Conservation (phyloP, 30 jellyfish, hydroid and myxozoan species). For the Hydractinia symbiolongicarpus region DNA sequence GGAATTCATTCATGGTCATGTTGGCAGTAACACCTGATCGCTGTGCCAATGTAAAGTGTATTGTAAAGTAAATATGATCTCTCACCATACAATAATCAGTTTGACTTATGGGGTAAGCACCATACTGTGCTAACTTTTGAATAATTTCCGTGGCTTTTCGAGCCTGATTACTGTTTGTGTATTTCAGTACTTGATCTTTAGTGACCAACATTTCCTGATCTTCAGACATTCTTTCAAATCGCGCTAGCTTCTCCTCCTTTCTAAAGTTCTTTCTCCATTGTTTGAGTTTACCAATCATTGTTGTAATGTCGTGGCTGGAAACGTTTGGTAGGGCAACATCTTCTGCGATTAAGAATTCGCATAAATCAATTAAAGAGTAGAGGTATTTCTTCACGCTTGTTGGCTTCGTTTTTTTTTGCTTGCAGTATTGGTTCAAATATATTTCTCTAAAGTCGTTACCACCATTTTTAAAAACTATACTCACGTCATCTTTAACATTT, state of each 20-base stretch:
- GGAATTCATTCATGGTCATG: constrained; percentile 7
- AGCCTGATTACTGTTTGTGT: neutral
- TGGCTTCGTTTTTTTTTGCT: neutral
- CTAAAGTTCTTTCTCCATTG: constrained; percentile 16
- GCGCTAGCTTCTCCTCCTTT: neutral
- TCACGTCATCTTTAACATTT: constrained; percentile 1
- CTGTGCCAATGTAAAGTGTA: constrained; percentile 1
- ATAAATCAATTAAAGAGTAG: constrained; percentile 1
- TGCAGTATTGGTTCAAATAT: neutral
- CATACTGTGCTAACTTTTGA: too few species aligned
- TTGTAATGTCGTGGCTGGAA: neutral
- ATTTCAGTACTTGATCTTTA: neutral
- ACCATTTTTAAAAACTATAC: neutral
- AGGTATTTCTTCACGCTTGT: constrained; percentile 16
- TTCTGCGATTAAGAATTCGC: constrained; percentile 1
- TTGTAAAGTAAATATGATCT: neutral
- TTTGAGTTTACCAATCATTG: neutral
- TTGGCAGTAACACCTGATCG: constrained; percentile 5
- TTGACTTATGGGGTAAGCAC: neutral
- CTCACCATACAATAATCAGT: constrained; percentile 1
- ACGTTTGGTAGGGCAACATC: neutral
- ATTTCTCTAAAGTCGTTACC: neutral
- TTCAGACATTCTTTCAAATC: neutral
- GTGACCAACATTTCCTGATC: constrained; percentile 12
- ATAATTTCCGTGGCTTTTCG: too few species aligned